Evolutionary conservation across 2,888 invertebrate genomes (phyloP), one percentile per base, ranked within the genome.

Genomic region (Resseliella maxima): DNA sequence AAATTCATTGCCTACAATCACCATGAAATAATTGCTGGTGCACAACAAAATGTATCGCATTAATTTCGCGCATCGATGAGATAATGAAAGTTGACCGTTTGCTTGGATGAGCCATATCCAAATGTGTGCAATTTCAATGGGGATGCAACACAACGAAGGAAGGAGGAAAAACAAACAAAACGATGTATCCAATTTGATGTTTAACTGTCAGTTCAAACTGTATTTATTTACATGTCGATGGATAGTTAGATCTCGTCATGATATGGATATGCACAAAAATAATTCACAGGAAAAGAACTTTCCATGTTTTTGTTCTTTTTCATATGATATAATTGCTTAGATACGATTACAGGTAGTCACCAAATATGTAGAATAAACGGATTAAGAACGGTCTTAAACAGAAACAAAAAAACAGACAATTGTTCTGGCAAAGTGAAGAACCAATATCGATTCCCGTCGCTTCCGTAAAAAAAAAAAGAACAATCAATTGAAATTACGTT

Each of bases 41-140:
- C 72, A 72, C 72, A 31, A 72, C 72, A 31, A 72, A 72, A 72
- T 72, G 72, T 31, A 31, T 72, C 72, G n/a, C 72, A 72, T 72
- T 72, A 72, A 72, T 72, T 72, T 72, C 72, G 72, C 72, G 31
- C 72, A 72, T 72, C 72, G 35, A 72, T 35, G 72, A 72, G 72
- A 72, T 35, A 72, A 72, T 72, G 35, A 72, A 72, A 59, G 59
- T 59, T 24, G n/a, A 72, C 27, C 0, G 59, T 2, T 24, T 59
- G 18, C 2, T 24, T 59, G 24, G 6, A 12, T 24, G 50, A 21
- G n/a, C 50, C 21, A 50, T 50, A 50, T 59, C 24, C 59, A 59
- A 59, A 59, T 59, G 59, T 3, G n/a, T 50, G n/a, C 21, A 8
- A 12, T 41, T 41, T 41, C 41, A 50, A 15, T 18, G 46, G 18